Conservation (phyloP, 2,797 vertebrate species). For the Phoeniculus purpureus region DNA sequence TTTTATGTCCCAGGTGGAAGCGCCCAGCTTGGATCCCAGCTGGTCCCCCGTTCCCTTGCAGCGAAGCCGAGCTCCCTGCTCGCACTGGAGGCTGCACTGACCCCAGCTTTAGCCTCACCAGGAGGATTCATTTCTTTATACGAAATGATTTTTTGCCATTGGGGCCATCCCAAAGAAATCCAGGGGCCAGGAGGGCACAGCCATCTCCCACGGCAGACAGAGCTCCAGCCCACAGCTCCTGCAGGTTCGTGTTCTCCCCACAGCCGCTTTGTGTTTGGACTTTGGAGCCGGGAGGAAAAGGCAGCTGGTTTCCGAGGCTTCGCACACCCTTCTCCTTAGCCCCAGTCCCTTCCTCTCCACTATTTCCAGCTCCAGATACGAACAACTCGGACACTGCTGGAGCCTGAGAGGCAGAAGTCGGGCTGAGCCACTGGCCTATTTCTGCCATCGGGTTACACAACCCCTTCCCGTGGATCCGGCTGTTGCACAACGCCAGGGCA, state of each 20-base stretch:
- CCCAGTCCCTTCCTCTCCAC: neutral
- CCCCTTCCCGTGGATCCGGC: neutral
- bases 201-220: neutral
- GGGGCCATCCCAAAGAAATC: neutral
- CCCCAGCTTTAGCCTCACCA: neutral
- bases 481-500: slow-evolving; percentile 39
- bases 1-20: neutral
- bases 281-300: neutral
- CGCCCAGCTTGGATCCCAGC: neutral
- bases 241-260: rapidly evolving
- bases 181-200: neutral
- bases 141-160: too few relatives aligned
- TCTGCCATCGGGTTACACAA: slow-evolving; percentile 29
- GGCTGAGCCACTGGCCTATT: slow-evolving; percentile 10
- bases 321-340: neutral
- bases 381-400: neutral
- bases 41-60: neutral
- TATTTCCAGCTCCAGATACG: neutral
- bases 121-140: neutral
- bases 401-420: neutral
- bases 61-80: neutral
- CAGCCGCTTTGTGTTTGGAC: neutral
- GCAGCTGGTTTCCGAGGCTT: neutral
- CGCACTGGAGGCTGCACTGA: neutral
- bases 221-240: rapidly evolving